These are phyloP conservation scores for Vanacampus margaritifer DNA, from an alignment of 2,113 vertebrate genomes.

Conservation along the genomic window DNA sequence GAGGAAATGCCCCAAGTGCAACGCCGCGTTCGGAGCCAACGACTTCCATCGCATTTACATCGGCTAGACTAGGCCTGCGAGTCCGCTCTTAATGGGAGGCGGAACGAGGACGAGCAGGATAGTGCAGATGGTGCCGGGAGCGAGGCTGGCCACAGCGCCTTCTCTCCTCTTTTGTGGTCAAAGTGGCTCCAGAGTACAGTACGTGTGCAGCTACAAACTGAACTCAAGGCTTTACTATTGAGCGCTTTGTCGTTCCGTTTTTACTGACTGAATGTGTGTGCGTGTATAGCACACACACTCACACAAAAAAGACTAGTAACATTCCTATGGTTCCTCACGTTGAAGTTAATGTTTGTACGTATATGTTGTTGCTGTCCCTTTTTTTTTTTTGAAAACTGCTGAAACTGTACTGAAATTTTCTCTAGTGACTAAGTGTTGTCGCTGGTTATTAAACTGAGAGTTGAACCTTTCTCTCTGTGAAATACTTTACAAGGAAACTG, in stretches of 20 bases:
- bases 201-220: slow-evolving; percentile 5
- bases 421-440: slow-evolving; percentile 38
- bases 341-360: slow-evolving; percentile 20
- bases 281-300: slow-evolving; percentile 3
- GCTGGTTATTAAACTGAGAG: slow-evolving; percentile 66
- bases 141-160: slow-evolving; percentile 4
- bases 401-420: slow-evolving; percentile 28
- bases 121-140: slow-evolving; percentile 16
- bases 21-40: slow-evolving; percentile 92
- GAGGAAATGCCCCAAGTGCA: slow-evolving; percentile 96
- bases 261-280: slow-evolving; percentile 24
- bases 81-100: background rate
- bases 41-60: slow-evolving; percentile 98
- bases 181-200: background rate
- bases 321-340: slow-evolving; percentile 27
- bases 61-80: slow-evolving; percentile 65
- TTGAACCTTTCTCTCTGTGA: background rate
- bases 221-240: slow-evolving; percentile 16
- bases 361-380: slow-evolving; percentile 22
- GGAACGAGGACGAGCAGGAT: background rate
- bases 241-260: slow-evolving; percentile 4
- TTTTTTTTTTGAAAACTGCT: slow-evolving; percentile 30
- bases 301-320: slow-evolving; percentile 17
- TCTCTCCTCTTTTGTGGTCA: slow-evolving; percentile 10
- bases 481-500: background rate